Evolutionary conservation across 2,888 invertebrate genomes (phyloP).

Genomic region (Andrena flavipes): DNA sequence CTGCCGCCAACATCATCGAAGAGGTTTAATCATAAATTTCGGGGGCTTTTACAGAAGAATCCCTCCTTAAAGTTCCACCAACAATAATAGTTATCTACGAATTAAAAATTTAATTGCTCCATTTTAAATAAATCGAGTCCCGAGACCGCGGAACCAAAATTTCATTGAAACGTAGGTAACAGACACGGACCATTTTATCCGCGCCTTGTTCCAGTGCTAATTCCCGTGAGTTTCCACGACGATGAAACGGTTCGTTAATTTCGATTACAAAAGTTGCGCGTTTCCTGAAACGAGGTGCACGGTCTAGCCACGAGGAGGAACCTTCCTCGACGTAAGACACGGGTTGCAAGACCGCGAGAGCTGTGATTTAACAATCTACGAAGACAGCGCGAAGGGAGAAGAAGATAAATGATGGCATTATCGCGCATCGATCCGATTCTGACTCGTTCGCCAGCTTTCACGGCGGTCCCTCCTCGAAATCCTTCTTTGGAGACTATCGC

Average conservation of each 20-base stretch:
- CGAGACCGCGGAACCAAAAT: too few relatives aligned
- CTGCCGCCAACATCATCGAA: too few relatives aligned
- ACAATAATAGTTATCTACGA: too few relatives aligned
- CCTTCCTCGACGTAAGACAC: background rate
- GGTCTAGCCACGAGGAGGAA: background rate
- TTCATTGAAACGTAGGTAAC: too few relatives aligned
- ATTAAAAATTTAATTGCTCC: too few relatives aligned
- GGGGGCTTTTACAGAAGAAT: too few relatives aligned
- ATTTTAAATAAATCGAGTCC: too few relatives aligned
- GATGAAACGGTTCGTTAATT: constrained; percentile 51
- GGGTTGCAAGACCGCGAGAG: background rate
- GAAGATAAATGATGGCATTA: constrained; percentile 31
- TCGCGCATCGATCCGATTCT: constrained; percentile 13
- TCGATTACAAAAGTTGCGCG: constrained; percentile 42
- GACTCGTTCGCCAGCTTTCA: constrained; percentile 27
- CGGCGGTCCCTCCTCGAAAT: background rate
- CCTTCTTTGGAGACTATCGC: too few relatives aligned
- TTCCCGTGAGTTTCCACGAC: constrained; percentile 2
- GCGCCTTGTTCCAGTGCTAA: background rate
- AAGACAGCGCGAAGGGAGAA: constrained; percentile 25
- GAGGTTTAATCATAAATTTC: too few relatives aligned
- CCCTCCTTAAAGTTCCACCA: too few relatives aligned
- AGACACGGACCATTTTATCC: background rate
- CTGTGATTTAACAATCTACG: constrained; percentile 34
- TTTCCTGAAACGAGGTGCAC: background rate